Conservation (phyloP, 2,797 vertebrate genomes). For the Darevskia nairensis region DNA sequence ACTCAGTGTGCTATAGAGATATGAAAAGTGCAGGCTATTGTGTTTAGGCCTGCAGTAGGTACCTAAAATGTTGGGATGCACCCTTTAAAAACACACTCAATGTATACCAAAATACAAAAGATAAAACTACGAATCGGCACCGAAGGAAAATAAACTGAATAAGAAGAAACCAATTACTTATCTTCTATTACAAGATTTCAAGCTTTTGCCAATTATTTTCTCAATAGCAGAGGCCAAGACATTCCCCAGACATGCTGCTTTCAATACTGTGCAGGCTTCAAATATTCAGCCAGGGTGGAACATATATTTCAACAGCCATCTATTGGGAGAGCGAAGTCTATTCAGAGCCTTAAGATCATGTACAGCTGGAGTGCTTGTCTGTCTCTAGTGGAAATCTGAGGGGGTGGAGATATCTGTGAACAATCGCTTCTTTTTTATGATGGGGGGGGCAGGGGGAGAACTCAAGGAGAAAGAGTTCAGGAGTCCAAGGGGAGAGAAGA, state of each 20-base stretch:
- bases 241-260: background rate
- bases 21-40: background rate
- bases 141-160: background rate
- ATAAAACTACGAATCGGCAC: background rate
- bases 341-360: slow-evolving; percentile 14
- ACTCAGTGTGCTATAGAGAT: background rate
- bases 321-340: background rate
- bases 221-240: background rate
- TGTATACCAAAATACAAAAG: background rate
- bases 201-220: background rate
- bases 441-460: background rate
- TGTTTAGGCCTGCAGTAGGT: background rate
- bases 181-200: background rate
- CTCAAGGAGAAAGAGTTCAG: background rate
- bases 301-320: slow-evolving; percentile 14
- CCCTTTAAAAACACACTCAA: background rate
- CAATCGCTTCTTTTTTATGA: background rate
- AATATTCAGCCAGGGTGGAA: slow-evolving; percentile 18
- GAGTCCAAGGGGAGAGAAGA: background rate
- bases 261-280: slow-evolving; percentile 20
- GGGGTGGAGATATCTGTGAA: background rate
- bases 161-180: background rate
- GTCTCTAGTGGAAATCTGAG: slow-evolving; percentile 17
- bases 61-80: slow-evolving; percentile 11
- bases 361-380: slow-evolving; percentile 6